Evolutionary conservation across 23 tunicate species (phyloP).

Genomic region (Styela clava): DNA sequence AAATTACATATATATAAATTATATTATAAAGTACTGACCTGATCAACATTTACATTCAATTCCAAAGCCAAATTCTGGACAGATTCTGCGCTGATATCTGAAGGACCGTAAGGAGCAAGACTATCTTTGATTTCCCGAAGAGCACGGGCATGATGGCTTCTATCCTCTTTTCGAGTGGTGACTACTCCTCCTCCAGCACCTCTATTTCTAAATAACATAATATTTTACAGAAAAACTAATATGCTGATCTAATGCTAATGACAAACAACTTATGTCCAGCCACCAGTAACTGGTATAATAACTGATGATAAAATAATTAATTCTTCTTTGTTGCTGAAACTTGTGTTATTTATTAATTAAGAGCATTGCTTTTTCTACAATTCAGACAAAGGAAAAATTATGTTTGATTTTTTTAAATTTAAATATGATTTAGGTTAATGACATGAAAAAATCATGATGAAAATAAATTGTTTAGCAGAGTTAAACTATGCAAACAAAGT

Average conservation of each 20-base stretch:
- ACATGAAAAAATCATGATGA: too few species aligned
- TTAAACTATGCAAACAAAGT: too few species aligned
- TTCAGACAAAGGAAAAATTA: too few species aligned
- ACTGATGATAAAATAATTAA: too few species aligned
- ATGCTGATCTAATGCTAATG: neutral
- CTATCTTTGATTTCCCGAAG: conserved; percentile 56
- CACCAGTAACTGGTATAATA: neutral
- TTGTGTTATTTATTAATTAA: too few species aligned
- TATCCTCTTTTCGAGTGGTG: conserved; percentile 29
- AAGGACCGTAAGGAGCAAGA: conserved; percentile 35
- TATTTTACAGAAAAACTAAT: neutral
- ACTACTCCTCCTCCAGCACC: conserved; percentile 35
- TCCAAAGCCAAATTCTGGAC: conserved; percentile 44
- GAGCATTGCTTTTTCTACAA: too few species aligned
- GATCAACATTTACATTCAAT: conserved; percentile 50
- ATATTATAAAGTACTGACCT: conserved; percentile 49
- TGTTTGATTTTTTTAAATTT: too few species aligned
- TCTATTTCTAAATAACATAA: conserved; percentile 5
- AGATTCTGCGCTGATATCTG: conserved; percentile 32
- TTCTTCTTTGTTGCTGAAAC: too few species aligned
- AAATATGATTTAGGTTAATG: too few species aligned
- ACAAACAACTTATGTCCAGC: neutral
- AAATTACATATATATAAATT: too few species aligned
- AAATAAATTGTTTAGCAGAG: too few species aligned
- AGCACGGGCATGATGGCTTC: conserved; percentile 29